Base-by-base conservation (phyloP, 2,113 vertebrate genomes). In the Raja brachyura region DNA sequence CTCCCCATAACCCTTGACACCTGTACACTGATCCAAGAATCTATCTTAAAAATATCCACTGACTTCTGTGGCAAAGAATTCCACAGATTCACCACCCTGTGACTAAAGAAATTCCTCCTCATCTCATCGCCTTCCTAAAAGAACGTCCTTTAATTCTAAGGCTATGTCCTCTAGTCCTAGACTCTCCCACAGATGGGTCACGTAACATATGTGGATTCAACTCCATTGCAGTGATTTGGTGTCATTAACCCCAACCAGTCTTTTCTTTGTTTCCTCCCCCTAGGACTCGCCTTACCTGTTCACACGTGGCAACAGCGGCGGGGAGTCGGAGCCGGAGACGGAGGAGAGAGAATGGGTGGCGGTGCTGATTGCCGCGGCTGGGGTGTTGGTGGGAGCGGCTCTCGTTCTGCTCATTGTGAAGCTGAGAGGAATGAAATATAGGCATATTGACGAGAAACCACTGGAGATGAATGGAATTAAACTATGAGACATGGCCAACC, bases 261-360 rank as follows among this genome's bases (percentile, higher is more conserved):
- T 3, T 28, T 31, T 22, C 54, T 22, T 9, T 93, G 93, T 2
- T 78, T 59, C 94, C 56, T 68, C 93, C 90, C 94, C 94, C 1
- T 94, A 99, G 98, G 97, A 97, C 16, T 96, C 95, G 39, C 98
- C 98, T 6, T 98, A 97, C 95, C 95, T 99, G 93, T 97, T 95
- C 94, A 99, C 98, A 0, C 88, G 93, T 93, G 94, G 93, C 93
- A 99, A 99, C 63, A 99, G 97, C 76, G 93, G 73, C 93, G 73
- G 94, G 68, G 0, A 33, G 54, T 11, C 11, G 56, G 10, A n/a
- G 81, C n/a, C 39, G 1, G 10, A 25, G 54, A 48, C 74, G 14
- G 59, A 88, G 28, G 76, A 94, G 59, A n/a, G 25, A 0, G 94
- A 96, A 22, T 98, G 98, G 98, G 94, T 96, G 0, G 93, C 96